Evolutionary conservation across 2,113 vertebrate species (phyloP), one percentile per base, ranked within the genome.

Genomic region (Probosciger aterrimus): DNA sequence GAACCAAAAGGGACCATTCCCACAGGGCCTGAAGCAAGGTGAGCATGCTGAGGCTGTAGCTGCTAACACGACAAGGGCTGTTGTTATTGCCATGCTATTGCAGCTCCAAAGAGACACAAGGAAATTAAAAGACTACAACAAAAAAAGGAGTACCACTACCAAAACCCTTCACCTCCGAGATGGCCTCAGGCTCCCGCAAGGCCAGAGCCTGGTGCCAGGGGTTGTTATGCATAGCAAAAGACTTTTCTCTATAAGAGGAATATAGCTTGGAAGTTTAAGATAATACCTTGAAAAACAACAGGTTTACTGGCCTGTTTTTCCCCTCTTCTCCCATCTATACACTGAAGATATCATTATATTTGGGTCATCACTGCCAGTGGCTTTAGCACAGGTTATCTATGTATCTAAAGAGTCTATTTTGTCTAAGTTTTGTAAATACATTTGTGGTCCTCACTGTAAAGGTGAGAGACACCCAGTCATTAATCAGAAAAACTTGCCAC

Each of bases 191-290:
- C 5, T 59, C 41, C 35, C 3, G 3, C 6, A 7, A 25, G 55
- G 20, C 46, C 31, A 25, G 13, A 77, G 43, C 4, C 2, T 3
- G 23, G 22, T 11, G 24, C 35, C 30, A 8, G 22, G 14, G 24
- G 4, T 1, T 14, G 7, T 0, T 30, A 2, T 2, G 10, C 25
- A 12, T 4, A 43, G 11, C 4, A 50, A 19, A 5, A 46, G 30
- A 11, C 5, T 33, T 49, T 20, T 39, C 50, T 18, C 13, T 30
- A 0, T 7, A 44, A 47, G 4, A 52, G 18, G 24, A 82, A 85
- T 4, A 67, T 5, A n/a, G 10, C 4, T 71, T 35, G 23, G 46
- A 39, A 63, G 16, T 33, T 86, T 44, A 81, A 53, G 44, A 18
- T 24, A 69, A 23, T 19, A 64, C 25, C 22, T 39, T 69, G 74